Evolutionary conservation across 37 sponge, comb jelly and placozoan genomes (phyloP), one percentile per base, ranked within the genome.

Genomic region (Ephydatia muelleri): DNA sequence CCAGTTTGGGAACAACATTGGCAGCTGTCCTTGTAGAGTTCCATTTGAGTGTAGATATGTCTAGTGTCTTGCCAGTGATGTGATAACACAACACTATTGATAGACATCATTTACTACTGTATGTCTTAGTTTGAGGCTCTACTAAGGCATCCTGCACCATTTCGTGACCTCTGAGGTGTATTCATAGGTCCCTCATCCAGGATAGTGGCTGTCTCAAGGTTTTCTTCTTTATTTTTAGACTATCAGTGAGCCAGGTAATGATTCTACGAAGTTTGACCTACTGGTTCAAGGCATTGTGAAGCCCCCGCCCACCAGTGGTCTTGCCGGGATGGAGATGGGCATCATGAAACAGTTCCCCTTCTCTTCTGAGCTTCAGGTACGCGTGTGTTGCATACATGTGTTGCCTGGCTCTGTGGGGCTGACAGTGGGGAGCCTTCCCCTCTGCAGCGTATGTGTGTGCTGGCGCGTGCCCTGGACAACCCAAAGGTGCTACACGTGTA

Each of bases 291-390:
- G 84, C 9, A 37, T 93, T 33, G 94, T 89, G 13, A 35, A 39
- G 13, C 84, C 94, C 12, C 85, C 73, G 26, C 19, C 47, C 31
- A 37, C 81, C 2, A 9, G 64, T 28, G 40, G 40, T 37, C 39
- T 35, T 48, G 25, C 2, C 22, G 73, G 23, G 14, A 27, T 82
- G 40, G 84, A 89, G 72, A 37, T 92, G 30, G 96, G 91, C 1
- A 80, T 93, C 26, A 34, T 96, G 81, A 84, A 85, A 74, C 94
- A 88, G 77, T 96, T 88, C 76, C 84, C 96, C 0, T 96, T 96
- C 85, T 85, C 91, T 19, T 96, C 96, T 26, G 92, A 93, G 5
- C 85, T 96, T 28, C 92, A 88, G 78, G 80, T 85, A 14, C 13
- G 48, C 6, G 25, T 68, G 70, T 35, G 5, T 23, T 21, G 38